Evolutionary conservation across 2,888 invertebrate genomes (phyloP).

Genomic region (Phytoseiulus persimilis): DNA sequence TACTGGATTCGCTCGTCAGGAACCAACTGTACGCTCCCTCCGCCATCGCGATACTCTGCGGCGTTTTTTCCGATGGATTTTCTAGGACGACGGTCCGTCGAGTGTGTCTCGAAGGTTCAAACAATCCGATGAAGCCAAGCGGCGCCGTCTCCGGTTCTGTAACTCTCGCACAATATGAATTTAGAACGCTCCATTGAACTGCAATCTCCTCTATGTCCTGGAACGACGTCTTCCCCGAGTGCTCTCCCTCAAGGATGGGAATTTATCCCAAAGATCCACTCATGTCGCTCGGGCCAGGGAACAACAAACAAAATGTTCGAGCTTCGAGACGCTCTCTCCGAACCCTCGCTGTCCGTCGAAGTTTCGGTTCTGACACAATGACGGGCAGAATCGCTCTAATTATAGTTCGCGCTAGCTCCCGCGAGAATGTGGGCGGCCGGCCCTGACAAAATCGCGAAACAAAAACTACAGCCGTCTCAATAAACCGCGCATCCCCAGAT

Average conservation of each 20-base stretch:
- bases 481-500: not conserved
- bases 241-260: not conserved
- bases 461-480: not conserved
- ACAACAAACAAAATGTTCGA: not conserved
- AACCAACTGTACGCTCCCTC: not conserved
- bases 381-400: not conserved
- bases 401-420: not conserved
- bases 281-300: not conserved
- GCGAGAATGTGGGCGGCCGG: not conserved
- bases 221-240: not conserved
- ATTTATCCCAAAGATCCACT: not conserved
- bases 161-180: not conserved
- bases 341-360: not conserved
- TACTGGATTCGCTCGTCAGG: too few relatives aligned
- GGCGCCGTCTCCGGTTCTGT: not conserved
- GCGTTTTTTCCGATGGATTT: not conserved
- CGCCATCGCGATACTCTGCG: not conserved
- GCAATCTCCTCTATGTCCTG: not conserved
- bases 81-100: not conserved
- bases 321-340: not conserved
- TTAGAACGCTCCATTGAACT: conserved; percentile 5
- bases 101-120: not conserved
- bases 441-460: not conserved
- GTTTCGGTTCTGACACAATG: not conserved
- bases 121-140: not conserved